These are phyloP conservation scores for Drosophila funebris DNA, from an alignment of 1,140 invertebrate genomes.

Conservation along the genomic window DNA sequence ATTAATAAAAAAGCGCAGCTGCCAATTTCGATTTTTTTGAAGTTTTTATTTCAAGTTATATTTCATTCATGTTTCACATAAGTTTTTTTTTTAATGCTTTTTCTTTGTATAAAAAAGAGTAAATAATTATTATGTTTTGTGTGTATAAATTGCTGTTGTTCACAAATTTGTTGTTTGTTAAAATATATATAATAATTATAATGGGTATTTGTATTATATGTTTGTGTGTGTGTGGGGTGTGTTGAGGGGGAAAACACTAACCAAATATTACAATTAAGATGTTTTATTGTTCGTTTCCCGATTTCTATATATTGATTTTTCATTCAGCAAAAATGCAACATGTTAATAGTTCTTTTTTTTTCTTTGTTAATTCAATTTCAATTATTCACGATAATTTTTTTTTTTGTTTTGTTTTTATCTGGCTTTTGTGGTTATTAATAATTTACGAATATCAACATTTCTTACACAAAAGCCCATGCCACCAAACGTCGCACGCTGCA, in stretches of 20 bases:
- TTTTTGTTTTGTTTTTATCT: constrained; percentile 39
- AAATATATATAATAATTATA: constrained; percentile 60
- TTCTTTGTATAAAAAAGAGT: constrained; percentile 83
- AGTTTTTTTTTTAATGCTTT: constrained; percentile 72
- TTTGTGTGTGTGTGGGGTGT: constrained; percentile 35
- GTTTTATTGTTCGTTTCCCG: constrained; percentile 29
- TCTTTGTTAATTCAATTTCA: constrained; percentile 73
- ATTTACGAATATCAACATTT: constrained; percentile 62
- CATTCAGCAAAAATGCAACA: constrained; percentile 72
- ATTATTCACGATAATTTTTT: constrained; percentile 43
- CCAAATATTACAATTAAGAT: constrained; percentile 59
- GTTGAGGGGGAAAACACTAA: constrained; percentile 55
- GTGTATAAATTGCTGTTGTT: constrained; percentile 51
- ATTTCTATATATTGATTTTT: constrained; percentile 11
- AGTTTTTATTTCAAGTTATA: constrained; percentile 81
- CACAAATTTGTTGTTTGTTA: constrained; percentile 71
- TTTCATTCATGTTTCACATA: constrained; percentile 83
- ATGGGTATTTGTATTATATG: constrained; percentile 30
- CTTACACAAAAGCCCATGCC: constrained; percentile 27
- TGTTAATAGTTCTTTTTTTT: constrained; percentile 67
- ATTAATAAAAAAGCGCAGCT: background rate
- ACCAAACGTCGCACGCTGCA: constrained; percentile 1
- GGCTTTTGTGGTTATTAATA: constrained; percentile 55
- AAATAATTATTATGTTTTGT: constrained; percentile 79
- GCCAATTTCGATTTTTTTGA: constrained; percentile 63